These are phyloP conservation scores for Sinotaia quadrata DNA, from an alignment of 2,888 invertebrate species.

Conservation along the genomic window DNA sequence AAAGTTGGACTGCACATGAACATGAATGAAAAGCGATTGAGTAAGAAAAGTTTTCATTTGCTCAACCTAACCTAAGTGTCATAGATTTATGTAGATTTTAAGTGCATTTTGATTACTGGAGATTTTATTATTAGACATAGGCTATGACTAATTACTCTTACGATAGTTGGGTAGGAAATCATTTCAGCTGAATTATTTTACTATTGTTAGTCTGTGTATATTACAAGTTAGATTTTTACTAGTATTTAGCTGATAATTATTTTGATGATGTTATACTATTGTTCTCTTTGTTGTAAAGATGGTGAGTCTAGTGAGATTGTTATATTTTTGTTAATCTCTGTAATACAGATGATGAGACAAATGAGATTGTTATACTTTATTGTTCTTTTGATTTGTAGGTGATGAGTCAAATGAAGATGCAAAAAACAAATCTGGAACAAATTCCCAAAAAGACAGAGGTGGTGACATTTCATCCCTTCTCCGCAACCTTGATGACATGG, in stretches of 20 bases:
- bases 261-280: neutral
- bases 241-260: neutral
- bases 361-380: neutral
- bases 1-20: no score
- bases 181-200: no score
- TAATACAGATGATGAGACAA: neutral
- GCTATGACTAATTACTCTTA: no score
- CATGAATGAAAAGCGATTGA: no score
- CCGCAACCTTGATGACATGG: slow-evolving; percentile 75
- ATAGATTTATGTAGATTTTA: no score
- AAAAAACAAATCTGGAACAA: slow-evolving; percentile 46
- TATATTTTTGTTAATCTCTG: neutral
- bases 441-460: slow-evolving; percentile 44
- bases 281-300: neutral
- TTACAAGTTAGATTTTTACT: no score
- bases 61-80: no score
- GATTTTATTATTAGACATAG: no score
- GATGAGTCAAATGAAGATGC: slow-evolving; percentile 62
- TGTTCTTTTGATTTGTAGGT: slow-evolving; percentile 39
- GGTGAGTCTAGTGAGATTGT: neutral
- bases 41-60: no score
- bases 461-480: slow-evolving; percentile 61
- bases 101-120: no score
- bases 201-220: no score
- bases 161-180: no score